A percentile compares a stretch with the other conserved stretches of the same genome.
phyloP scores from a whole-genome alignment of 2,113 vertebrate species.

The Sturnus vulgaris region DNA sequence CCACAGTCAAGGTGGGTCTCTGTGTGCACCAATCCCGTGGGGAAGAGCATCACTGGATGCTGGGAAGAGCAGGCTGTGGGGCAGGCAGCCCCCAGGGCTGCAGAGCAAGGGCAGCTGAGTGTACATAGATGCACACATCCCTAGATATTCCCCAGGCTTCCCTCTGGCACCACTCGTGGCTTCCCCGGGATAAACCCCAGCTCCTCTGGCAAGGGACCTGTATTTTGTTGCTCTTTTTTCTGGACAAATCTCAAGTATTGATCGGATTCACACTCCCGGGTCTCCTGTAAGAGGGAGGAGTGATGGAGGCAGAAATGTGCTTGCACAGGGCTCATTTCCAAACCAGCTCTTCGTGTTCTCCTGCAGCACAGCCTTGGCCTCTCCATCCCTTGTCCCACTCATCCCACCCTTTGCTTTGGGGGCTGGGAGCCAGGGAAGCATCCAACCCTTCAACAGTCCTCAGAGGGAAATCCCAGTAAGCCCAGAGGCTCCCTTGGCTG shows the following conservation, averaged over 20 bases:
- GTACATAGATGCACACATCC: not conserved
- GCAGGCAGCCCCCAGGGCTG: not conserved
- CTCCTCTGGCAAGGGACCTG: not conserved
- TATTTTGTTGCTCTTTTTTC: not conserved
- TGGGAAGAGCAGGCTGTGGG: accelerated
- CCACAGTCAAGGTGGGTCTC: not conserved
- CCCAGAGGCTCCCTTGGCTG: not conserved
- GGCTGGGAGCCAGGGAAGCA: not conserved
- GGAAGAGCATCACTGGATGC: not conserved
- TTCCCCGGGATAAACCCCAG: not conserved
- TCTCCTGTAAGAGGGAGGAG: not conserved
- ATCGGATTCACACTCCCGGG: not conserved
- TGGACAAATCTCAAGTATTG: not conserved
- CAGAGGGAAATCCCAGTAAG: not conserved
- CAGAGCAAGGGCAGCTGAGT: not conserved
- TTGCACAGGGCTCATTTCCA: not conserved
- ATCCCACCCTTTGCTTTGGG: not conserved
- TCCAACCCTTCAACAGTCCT: accelerated
- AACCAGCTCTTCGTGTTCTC: not conserved
- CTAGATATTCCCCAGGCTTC: not conserved
- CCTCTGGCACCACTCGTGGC: not conserved
- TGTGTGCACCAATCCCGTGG: too few species aligned
- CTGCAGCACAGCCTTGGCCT: not conserved
- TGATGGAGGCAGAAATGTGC: not conserved
- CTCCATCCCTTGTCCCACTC: not conserved